Conservation (phyloP, 2,888 invertebrate genomes). For the Macropis europaea region DNA sequence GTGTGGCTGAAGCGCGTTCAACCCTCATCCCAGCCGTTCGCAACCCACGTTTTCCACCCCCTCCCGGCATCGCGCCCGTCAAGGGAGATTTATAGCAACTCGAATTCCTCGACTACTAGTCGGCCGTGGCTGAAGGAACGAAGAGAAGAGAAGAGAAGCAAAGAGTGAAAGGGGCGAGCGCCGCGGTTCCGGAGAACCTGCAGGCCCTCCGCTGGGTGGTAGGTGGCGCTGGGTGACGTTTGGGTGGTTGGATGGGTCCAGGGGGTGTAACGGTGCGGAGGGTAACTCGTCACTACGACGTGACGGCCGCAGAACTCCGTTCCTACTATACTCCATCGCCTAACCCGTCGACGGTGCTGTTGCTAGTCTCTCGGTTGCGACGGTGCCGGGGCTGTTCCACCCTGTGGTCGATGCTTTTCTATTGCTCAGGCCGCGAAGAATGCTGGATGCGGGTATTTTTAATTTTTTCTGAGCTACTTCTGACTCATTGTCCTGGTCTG, state of each 20-base stretch:
- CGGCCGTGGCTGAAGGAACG: constrained; percentile 65
- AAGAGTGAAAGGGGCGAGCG: constrained; percentile 59
- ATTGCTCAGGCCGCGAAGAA: too few relatives aligned
- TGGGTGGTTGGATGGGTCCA: constrained; percentile 54
- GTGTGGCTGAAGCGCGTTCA: constrained; percentile 63
- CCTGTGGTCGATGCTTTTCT: constrained; percentile 16
- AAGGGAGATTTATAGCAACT: constrained; percentile 80
- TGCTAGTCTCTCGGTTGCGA: constrained; percentile 15
- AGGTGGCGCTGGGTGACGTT: constrained; percentile 57
- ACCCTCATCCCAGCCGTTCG: constrained; percentile 49
- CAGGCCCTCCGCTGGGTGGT: constrained; percentile 52
- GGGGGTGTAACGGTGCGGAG: constrained; percentile 46
- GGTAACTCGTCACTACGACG: constrained; percentile 74
- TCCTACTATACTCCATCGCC: constrained; percentile 61
- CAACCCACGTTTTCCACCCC: constrained; percentile 45
- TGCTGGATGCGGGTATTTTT: too few relatives aligned
- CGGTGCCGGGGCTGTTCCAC: constrained; percentile 6
- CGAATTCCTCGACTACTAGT: constrained; percentile 80
- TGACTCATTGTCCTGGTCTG: too few relatives aligned
- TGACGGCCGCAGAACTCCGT: constrained; percentile 71
- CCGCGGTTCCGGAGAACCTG: constrained; percentile 60
- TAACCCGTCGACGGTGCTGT: constrained; percentile 47
- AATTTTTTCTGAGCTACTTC: too few relatives aligned
- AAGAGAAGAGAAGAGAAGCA: constrained; percentile 46
- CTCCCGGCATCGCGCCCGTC: constrained; percentile 78